Percentiles rank a stretch among this genome's conserved stretches.
These are phyloP conservation scores for Chalcosyrphus nemorum DNA, from an alignment of 2,888 invertebrate genomes.

Conservation along the genomic window DNA sequence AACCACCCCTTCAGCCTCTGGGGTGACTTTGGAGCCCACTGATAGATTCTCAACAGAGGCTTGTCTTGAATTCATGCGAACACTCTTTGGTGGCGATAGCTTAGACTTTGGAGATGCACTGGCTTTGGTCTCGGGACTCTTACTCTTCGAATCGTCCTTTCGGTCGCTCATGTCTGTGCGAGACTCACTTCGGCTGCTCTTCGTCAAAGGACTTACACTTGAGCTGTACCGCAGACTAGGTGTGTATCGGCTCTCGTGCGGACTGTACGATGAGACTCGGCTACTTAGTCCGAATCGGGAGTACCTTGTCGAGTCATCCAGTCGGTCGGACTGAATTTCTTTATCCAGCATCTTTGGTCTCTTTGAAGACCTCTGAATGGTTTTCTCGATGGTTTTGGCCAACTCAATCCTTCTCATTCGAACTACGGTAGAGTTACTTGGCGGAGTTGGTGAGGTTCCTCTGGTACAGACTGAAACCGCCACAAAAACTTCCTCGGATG, in stretches of 20 bases:
- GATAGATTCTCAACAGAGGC: slow-evolving; percentile 79
- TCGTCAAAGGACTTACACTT: slow-evolving; percentile 76
- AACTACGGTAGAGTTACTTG: slow-evolving; percentile 84
- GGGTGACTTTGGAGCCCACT: slow-evolving; percentile 65
- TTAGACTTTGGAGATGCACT: slow-evolving; percentile 76
- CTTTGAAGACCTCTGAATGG: slow-evolving; percentile 84
- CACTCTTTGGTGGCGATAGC: slow-evolving; percentile 78
- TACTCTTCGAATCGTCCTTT: slow-evolving; percentile 71
- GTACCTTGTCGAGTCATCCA: slow-evolving; percentile 87
- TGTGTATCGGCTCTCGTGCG: slow-evolving; percentile 81
- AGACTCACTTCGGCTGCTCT: slow-evolving; percentile 73
- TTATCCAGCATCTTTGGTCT: slow-evolving; percentile 86
- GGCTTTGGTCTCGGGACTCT: slow-evolving; percentile 49
- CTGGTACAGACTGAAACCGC: slow-evolving; percentile 87
- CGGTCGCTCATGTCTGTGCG: slow-evolving; percentile 71
- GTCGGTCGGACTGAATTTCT: slow-evolving; percentile 88
- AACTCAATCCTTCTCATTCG: slow-evolving; percentile 88
- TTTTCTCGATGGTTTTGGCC: slow-evolving; percentile 88
- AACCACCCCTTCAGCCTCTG: slow-evolving; percentile 80
- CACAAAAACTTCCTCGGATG: slow-evolving; percentile 79
- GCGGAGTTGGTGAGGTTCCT: slow-evolving; percentile 90
- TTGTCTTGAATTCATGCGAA: slow-evolving; percentile 78
- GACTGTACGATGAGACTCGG: slow-evolving; percentile 81
- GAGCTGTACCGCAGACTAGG: slow-evolving; percentile 77
- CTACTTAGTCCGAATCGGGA: slow-evolving; percentile 86